Percentiles rank a stretch among this genome's conserved stretches.
Conservation (phyloP, 2,888 invertebrate genomes). For the Nemotelus pantherinus region DNA sequence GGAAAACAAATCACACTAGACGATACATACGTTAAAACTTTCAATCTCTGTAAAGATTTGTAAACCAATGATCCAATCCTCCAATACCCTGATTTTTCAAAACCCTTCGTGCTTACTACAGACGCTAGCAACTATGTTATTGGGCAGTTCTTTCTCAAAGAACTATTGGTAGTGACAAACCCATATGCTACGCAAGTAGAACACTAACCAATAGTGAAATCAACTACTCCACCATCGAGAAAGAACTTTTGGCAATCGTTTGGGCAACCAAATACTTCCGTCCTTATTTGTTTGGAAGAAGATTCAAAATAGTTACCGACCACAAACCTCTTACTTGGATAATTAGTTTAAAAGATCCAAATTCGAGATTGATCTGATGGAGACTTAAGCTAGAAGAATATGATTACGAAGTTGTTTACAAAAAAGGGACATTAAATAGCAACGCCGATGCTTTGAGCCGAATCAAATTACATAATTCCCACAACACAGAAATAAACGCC, state of each 20-base stretch:
- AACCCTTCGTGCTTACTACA: not conserved
- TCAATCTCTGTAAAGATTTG: not conserved
- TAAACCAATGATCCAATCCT: not conserved
- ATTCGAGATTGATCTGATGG: not conserved
- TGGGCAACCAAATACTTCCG: no score
- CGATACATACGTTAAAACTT: not conserved
- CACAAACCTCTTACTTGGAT: no score
- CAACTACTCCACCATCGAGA: no score
- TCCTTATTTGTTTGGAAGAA: no score
- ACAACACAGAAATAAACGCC: not conserved
- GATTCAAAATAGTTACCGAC: no score
- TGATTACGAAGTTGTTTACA: not conserved
- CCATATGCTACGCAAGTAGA: not conserved
- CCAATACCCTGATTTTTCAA: not conserved
- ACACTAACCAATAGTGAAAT: not conserved
- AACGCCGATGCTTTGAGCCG: not conserved
- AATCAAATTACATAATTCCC: not conserved
- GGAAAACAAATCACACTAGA: not conserved
- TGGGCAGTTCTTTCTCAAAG: no score
- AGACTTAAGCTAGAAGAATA: not conserved
- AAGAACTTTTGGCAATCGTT: no score
- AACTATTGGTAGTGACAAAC: no score
- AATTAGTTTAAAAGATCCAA: not conserved
- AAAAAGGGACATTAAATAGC: not conserved
- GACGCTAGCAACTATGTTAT: no score